Evolutionary conservation across 2,888 invertebrate genomes (phyloP).

Genomic region (Allygus modestus): DNA sequence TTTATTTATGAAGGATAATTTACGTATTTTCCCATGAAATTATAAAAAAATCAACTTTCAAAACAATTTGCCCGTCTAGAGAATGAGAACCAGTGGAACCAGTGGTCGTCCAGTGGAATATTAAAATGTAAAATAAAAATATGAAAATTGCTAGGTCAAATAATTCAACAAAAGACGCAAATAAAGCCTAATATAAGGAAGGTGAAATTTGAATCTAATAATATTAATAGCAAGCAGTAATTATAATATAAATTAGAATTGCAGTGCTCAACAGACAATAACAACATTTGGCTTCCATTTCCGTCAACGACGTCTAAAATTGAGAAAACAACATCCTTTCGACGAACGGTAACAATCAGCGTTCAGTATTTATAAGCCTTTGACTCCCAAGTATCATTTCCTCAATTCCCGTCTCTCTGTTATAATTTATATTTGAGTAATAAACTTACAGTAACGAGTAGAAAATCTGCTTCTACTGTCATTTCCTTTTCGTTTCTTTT

Average conservation of each 20-base stretch:
- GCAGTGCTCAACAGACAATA: constrained; percentile 19
- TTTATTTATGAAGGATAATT: too few relatives aligned
- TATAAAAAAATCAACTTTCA: too few relatives aligned
- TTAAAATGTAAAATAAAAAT: too few relatives aligned
- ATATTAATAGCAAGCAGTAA: too few relatives aligned
- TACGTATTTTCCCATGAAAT: too few relatives aligned
- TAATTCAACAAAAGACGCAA: too few relatives aligned
- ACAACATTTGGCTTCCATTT: constrained; percentile 42
- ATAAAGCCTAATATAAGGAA: too few relatives aligned
- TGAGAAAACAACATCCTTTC: constrained; percentile 31
- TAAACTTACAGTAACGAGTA: constrained; percentile 8
- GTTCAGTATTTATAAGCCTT: constrained; percentile 38
- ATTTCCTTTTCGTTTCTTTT: background rate
- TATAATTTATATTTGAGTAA: constrained; percentile 34
- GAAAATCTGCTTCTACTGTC: background rate
- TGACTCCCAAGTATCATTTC: constrained; percentile 45
- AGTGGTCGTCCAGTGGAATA: too few relatives aligned
- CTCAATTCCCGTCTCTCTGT: constrained; percentile 19
- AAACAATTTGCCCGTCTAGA: too few relatives aligned
- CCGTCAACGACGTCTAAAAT: constrained; percentile 46
- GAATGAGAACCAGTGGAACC: too few relatives aligned
- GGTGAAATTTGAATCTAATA: too few relatives aligned
- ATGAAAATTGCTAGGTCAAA: too few relatives aligned
- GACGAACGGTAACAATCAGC: constrained; percentile 3
- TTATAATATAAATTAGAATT: background rate